phyloP scores from a whole-genome alignment of 2,113 vertebrate genomes.

The Physeter macrocephalus region DNA sequence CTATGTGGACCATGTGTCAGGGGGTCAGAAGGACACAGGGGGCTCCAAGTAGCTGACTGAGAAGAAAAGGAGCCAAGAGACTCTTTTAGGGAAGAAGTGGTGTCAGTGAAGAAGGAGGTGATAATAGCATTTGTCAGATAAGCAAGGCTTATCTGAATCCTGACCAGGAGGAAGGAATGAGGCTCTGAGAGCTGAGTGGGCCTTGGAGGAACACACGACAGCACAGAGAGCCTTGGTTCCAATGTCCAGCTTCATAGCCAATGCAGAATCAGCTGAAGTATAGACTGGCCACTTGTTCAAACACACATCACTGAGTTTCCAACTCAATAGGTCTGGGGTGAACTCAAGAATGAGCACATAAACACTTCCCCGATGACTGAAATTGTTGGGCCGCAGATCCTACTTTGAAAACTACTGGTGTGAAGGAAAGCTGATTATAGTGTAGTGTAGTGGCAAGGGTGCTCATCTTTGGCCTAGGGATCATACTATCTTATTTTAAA shows the following conservation, averaged over 20 bases:
- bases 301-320: not conserved
- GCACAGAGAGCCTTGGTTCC: not conserved
- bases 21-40: accelerated
- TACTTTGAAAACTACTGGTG: not conserved
- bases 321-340: not conserved
- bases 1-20: accelerated
- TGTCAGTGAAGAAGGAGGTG: not conserved
- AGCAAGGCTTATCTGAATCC: not conserved
- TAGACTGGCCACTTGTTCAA: not conserved
- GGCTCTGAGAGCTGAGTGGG: not conserved
- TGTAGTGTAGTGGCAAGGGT: accelerated
- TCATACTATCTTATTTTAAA: not conserved
- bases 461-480: too few relatives aligned
- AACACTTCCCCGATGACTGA: not conserved
- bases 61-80: not conserved
- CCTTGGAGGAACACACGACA: not conserved
- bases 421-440: accelerated
- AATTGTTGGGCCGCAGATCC: accelerated
- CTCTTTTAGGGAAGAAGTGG: not conserved
- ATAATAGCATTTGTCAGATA: too few relatives aligned
- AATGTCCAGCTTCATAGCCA: not conserved
- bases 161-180: too few relatives aligned
- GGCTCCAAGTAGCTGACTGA: too few relatives aligned
- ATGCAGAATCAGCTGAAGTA: not conserved
- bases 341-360: not conserved